Evolutionary conservation across 2,888 invertebrate species (phyloP), one percentile per base, ranked within the genome.

Genomic region (Empis livida): DNA sequence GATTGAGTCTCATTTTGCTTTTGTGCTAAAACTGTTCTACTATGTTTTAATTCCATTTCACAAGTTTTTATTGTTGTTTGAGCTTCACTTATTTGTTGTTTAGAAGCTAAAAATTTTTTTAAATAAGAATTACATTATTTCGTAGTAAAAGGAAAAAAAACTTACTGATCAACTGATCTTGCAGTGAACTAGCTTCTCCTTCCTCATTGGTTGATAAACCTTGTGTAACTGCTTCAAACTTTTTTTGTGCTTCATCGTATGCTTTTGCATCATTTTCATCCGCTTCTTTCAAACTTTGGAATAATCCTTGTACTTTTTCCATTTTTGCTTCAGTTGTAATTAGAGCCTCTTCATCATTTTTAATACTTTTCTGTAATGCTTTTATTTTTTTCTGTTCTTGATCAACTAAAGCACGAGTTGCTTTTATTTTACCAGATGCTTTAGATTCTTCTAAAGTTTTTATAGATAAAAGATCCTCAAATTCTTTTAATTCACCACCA

Each of bases 151-250:
- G 14, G 10, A 20, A 20, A 31, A 20, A 32, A n/a, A 43, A 58
- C 65, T 60, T 61, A 84, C 84, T 78, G 65, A 92, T 92, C 16
- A 95, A 75, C 64, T 93, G 93, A 55, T 92, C 89, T 62, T 90
- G 88, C 46, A 96, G 72, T 1, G 94, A 87, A 32, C 86, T 84
- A 8, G 87, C 80, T 59, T 80, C 77, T 1, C 90, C 90, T 51
- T 81, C 79, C 15, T 82, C 85, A 54, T 82, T 84, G 45, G 85
- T 81, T 38, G 84, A 77, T 57, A 86, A 73, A 10, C 96, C 96
- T 31, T 85, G 76, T 59, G 82, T 85, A 38, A 93, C 78, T 16
- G 91, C 91, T 60, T 95, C 84, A 59, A 83, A 87, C 54, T 78
- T 79, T 53, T 79, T 79, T 68, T 91, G 86, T 0, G 93, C 89